These are phyloP conservation scores for Ips typographus DNA, from an alignment of 1,140 invertebrate genomes.

Conservation along the genomic window DNA sequence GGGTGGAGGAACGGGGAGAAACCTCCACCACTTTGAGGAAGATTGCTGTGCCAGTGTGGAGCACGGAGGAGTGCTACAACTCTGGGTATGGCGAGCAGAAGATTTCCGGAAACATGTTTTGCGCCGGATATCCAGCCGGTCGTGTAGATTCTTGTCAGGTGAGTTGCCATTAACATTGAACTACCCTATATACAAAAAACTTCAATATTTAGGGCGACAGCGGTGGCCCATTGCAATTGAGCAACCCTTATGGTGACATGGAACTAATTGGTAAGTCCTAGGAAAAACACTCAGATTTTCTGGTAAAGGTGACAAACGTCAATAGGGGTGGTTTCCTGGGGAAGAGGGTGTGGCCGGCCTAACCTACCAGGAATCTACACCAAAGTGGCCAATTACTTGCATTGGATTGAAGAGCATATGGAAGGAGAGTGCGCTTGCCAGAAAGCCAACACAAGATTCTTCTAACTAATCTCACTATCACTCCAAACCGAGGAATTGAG, in stretches of 20 bases:
- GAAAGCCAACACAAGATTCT: constrained; percentile 6
- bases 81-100: constrained; percentile 58
- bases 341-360: constrained; percentile 71
- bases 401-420: constrained; percentile 62
- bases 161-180: constrained; percentile 23
- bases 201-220: constrained; percentile 56
- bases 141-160: constrained; percentile 74
- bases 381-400: constrained; percentile 67
- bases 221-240: constrained; percentile 58
- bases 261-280: constrained; percentile 57
- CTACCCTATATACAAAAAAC: neutral
- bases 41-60: constrained; percentile 62
- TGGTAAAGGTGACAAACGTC: neutral
- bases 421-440: constrained; percentile 59
- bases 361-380: constrained; percentile 78
- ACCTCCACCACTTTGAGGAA: constrained; percentile 62
- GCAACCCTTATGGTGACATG: constrained; percentile 51
- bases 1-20: constrained; percentile 63
- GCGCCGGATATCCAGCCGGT: constrained; percentile 71
- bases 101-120: constrained; percentile 76
- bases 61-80: constrained; percentile 57
- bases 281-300: constrained; percentile 1
- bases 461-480: neutral
- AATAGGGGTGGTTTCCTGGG: constrained; percentile 74
- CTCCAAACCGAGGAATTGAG: constrained; percentile 1